These are phyloP conservation scores for Sesamia nonagrioides DNA, from an alignment of 1,140 invertebrate genomes.

Conservation along the genomic window DNA sequence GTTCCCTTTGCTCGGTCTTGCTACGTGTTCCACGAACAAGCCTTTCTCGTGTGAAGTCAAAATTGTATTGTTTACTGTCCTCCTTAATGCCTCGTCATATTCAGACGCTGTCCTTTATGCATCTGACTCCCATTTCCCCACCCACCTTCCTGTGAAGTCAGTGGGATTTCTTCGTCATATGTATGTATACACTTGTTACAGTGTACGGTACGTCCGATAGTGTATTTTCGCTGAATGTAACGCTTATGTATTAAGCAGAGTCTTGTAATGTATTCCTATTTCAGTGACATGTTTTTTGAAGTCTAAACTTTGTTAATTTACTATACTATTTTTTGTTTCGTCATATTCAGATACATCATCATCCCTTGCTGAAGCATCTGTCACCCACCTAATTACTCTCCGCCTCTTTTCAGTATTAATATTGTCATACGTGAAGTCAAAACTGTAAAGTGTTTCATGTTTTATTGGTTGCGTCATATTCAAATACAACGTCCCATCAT, in stretches of 20 bases:
- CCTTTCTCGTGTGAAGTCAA: not conserved
- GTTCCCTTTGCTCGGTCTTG: not conserved
- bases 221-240: no score
- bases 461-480: not conserved
- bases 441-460: not conserved
- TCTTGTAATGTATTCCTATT: no score
- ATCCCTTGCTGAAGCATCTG: no score
- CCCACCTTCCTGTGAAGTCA: not conserved
- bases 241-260: no score
- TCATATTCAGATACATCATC: not conserved
- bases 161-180: no score
- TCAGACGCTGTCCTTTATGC: not conserved
- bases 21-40: not conserved
- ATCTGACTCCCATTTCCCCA: not conserved
- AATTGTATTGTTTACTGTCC: not conserved
- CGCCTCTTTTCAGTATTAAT: no score
- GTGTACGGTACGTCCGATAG: no score
- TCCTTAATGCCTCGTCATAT: not conserved
- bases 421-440: no score
- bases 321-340: not conserved
- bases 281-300: no score
- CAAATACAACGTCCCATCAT: not conserved
- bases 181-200: no score
- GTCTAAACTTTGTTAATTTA: no score
- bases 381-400: no score